Evolutionary conservation across 2,797 vertebrate genomes (phyloP), one percentile per base, ranked within the genome.

Genomic region (Spondyliosoma cantharus): DNA sequence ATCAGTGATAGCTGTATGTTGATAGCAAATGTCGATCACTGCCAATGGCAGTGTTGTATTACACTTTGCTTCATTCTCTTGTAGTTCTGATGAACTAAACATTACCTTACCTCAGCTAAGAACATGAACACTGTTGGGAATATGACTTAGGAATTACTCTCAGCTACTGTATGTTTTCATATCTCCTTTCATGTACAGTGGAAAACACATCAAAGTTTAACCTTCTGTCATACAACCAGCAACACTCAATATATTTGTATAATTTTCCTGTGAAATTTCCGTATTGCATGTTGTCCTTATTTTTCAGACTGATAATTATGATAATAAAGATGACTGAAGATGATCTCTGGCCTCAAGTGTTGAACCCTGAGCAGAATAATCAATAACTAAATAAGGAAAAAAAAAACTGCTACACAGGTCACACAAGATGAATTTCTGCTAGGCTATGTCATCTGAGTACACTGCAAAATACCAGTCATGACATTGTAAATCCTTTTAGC

Each of bases 161-260:
- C 80, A 90, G 43, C 83, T 87, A 85, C 65, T 83, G 74, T 77
- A 61, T 86, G 80, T 92, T 89, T 85, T 90, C 85, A 90, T 87
- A 91, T 90, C 65, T 89, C 78, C 69, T 88, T 37, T 87, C 58
- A 73, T 93, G 90, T 90, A 84, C 86, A 90, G 78, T 89, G 78
- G 43, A 86, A 83, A 88, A 52, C 85, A 78, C 63, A 90, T 86
- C 48, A 73, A 80, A 88, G 84, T 89, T 88, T 0, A 85, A 82
- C 25, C 64, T 85, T 82, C 66, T 87, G 90, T 93, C 82, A 90
- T 78, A 78, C 83, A 90, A 90, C 75, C 86, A 89, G 77, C 89
- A 88, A 85, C 85, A 91, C 77, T 89, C 90, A 89, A 86, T 93
- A 90, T 94, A 91, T 93, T 93, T 92, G 93, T 94, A 86, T 81